Conservation (phyloP, 2,888 invertebrate species). For the Schizotus pectinicornis region DNA sequence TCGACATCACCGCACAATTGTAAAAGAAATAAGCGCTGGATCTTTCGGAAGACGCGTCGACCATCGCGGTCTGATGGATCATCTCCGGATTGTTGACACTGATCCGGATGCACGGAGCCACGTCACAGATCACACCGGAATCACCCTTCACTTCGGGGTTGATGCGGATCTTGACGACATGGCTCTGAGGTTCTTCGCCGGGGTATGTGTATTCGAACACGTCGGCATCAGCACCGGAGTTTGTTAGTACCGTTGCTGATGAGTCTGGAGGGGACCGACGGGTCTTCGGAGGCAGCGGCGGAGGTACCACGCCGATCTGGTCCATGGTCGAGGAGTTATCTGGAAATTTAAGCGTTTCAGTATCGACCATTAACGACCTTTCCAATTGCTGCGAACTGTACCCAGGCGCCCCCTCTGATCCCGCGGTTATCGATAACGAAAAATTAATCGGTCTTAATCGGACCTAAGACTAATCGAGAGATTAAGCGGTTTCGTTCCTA, state of each 20-base stretch:
- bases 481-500: too few species aligned
- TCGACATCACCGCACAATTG: conserved; percentile 69
- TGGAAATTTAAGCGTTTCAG: conserved; percentile 30
- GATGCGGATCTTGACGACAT: conserved; percentile 76
- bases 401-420: too few species aligned
- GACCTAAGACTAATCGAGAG: too few species aligned
- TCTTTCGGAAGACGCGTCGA: conserved; percentile 42
- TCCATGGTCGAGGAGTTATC: conserved; percentile 54
- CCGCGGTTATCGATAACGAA: too few species aligned
- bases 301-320: conserved; percentile 63
- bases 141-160: conserved; percentile 62
- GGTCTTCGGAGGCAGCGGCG: conserved; percentile 64
- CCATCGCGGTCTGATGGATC: conserved; percentile 59
- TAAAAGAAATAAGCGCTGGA: conserved; percentile 63
- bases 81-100: conserved; percentile 64
- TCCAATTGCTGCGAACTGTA: background rate
- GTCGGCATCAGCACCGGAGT: conserved; percentile 36
- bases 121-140: conserved; percentile 59
- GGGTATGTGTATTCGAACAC: conserved; percentile 46
- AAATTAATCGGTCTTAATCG: too few species aligned
- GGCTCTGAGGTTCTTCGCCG: conserved; percentile 54
- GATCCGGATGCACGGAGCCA: conserved; percentile 65
- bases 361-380: conserved; percentile 13
- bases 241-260: conserved; percentile 60
- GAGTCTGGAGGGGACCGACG: conserved; percentile 41